phyloP scores from a whole-genome alignment of 2,797 vertebrate species.

The Rhinophrynus dorsalis region DNA sequence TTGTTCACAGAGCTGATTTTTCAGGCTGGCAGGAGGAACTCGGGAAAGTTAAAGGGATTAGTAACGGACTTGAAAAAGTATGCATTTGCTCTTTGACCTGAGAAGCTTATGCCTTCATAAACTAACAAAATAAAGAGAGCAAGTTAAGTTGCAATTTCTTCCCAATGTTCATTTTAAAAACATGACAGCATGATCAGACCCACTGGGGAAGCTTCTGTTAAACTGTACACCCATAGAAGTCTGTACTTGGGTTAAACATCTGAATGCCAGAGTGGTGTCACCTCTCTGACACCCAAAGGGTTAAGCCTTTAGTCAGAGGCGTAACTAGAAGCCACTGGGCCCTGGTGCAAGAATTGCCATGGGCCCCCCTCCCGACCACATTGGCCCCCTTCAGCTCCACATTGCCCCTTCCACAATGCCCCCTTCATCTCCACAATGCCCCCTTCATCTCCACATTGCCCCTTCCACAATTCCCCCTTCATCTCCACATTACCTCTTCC shows the following conservation, averaged over 20 bases:
- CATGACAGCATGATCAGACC: slow-evolving; percentile 1
- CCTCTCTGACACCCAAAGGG: too few species aligned
- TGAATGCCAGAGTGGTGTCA: too few species aligned
- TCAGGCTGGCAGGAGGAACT: slow-evolving; percentile 8
- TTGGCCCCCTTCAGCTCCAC: too few species aligned
- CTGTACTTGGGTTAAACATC: slow-evolving; percentile 10
- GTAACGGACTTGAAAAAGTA: not conserved
- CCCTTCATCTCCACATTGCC: too few species aligned
- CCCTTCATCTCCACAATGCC: too few species aligned
- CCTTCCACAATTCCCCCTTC: too few species aligned
- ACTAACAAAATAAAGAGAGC: slow-evolving; percentile 3
- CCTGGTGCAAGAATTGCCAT: too few species aligned
- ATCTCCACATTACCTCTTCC: too few species aligned
- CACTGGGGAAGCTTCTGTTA: not conserved
- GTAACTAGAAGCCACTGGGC: too few species aligned
- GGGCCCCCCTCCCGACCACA: too few species aligned
- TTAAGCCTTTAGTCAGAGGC: too few species aligned
- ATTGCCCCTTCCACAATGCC: too few species aligned
- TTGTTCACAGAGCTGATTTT: not conserved
- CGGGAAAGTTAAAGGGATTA: not conserved
- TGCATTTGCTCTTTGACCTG: not conserved
- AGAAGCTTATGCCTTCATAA: not conserved
- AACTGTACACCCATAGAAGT: slow-evolving; percentile 4
- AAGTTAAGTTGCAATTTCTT: not conserved
- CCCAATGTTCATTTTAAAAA: slow-evolving; percentile 6